Percentiles rank a stretch among this genome's conserved stretches.
Conservation (phyloP, 2,888 invertebrate species). For the Carpatolechia fugitivella region DNA sequence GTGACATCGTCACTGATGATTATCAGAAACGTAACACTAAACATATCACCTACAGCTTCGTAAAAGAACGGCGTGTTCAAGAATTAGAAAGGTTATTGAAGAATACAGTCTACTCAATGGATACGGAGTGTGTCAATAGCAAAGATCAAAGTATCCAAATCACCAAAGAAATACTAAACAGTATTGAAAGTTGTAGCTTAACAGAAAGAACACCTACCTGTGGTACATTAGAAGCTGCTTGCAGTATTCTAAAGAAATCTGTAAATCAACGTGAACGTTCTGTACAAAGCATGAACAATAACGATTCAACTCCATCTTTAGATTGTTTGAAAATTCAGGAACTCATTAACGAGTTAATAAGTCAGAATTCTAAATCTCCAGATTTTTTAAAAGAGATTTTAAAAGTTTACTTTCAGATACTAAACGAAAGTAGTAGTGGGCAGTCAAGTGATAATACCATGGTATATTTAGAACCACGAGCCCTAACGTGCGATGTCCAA, state of each 20-base stretch:
- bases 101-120: slow-evolving; percentile 60
- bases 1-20: neutral
- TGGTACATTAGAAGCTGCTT: too few relatives aligned
- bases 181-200: slow-evolving; percentile 33
- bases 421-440: slow-evolving; percentile 35
- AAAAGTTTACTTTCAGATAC: too few relatives aligned
- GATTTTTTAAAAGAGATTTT: slow-evolving; percentile 57
- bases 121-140: slow-evolving; percentile 36
- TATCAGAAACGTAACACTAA: neutral
- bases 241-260: too few relatives aligned
- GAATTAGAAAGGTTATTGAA: slow-evolving; percentile 58
- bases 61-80: slow-evolving; percentile 56
- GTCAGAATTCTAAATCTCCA: slow-evolving; percentile 47
- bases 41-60: slow-evolving; percentile 33
- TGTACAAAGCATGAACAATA: slow-evolving; percentile 9
- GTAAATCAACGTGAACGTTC: neutral
- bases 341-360: slow-evolving; percentile 54
- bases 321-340: slow-evolving; percentile 54
- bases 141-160: slow-evolving; percentile 55
- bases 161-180: slow-evolving; percentile 53
- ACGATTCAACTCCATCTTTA: slow-evolving; percentile 45
- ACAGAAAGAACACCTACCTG: neutral
- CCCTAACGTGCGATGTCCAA: slow-evolving; percentile 43
- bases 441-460: slow-evolving; percentile 38
- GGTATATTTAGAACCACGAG: slow-evolving; percentile 18